Conservation (phyloP, 53 echinoderm and acorn worm species). For the Mesocentrotus franciscanus region DNA sequence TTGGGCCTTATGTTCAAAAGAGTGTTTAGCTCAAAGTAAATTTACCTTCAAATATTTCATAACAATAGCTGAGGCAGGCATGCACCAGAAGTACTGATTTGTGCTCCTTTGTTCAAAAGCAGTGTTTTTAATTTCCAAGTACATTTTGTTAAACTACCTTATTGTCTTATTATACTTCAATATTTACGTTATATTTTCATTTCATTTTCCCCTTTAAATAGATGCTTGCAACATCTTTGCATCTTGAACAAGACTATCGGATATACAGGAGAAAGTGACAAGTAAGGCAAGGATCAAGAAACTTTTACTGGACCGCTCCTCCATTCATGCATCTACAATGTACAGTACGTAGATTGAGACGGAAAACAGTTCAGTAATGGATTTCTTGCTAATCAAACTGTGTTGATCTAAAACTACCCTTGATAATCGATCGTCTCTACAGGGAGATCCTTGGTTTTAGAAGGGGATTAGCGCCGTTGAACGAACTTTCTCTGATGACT, state of each 20-base stretch:
- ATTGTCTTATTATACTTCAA: neutral
- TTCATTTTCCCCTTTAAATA: neutral
- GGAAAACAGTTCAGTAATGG: neutral
- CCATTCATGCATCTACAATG: neutral
- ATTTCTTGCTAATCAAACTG: neutral
- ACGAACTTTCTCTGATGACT: neutral
- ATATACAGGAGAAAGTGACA: neutral
- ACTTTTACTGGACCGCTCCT: neutral
- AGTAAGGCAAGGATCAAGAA: neutral
- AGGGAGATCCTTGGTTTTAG: neutral
- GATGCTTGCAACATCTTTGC: neutral
- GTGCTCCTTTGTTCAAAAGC: no score
- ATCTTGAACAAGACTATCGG: neutral
- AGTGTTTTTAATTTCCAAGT: no score
- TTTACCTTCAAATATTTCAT: no score
- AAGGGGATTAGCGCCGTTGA: neutral
- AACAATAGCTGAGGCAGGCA: neutral
- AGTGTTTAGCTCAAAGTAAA: no score
- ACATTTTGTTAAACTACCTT: neutral
- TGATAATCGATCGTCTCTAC: neutral
- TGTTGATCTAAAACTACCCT: constrained; percentile 1
- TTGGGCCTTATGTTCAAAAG: no score
- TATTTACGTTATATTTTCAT: neutral
- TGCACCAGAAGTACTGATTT: neutral
- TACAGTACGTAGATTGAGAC: neutral